Conservation (phyloP, 2,797 vertebrate species). For the Sarcophilus harrisii region DNA sequence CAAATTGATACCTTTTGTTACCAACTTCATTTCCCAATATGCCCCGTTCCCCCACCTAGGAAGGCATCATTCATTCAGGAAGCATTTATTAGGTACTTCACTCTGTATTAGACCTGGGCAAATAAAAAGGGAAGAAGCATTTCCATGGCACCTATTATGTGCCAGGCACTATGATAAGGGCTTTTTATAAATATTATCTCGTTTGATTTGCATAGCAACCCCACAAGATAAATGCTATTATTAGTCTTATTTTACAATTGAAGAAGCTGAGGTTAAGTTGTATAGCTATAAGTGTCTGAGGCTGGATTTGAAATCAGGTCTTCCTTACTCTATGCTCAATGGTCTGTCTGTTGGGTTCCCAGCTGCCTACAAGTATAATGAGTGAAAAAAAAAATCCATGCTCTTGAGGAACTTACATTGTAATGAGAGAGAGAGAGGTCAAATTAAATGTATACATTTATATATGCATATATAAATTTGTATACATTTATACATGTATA, state of each 20-base stretch:
- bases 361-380: not conserved
- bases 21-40: not conserved
- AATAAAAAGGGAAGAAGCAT: not conserved
- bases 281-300: not conserved
- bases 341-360: not conserved
- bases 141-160: not conserved
- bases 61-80: not conserved
- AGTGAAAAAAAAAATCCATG: not conserved
- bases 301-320: not conserved
- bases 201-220: not conserved
- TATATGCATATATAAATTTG: too few relatives aligned
- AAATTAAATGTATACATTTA: not conserved
- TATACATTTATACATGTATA: too few relatives aligned
- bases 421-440: not conserved
- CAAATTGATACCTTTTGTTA: not conserved
- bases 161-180: not conserved
- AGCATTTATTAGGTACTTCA: not conserved
- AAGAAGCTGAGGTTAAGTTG: not conserved
- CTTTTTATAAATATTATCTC: not conserved
- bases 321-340: not conserved
- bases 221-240: not conserved
- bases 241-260: not conserved
- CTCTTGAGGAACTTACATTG: not conserved
- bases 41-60: not conserved
- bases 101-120: not conserved